A percentile compares a stretch with the other conserved stretches of the same genome.
These are phyloP conservation scores for Gordius sp. DNA, from an alignment of 2,888 invertebrate genomes.

Conservation along the genomic window DNA sequence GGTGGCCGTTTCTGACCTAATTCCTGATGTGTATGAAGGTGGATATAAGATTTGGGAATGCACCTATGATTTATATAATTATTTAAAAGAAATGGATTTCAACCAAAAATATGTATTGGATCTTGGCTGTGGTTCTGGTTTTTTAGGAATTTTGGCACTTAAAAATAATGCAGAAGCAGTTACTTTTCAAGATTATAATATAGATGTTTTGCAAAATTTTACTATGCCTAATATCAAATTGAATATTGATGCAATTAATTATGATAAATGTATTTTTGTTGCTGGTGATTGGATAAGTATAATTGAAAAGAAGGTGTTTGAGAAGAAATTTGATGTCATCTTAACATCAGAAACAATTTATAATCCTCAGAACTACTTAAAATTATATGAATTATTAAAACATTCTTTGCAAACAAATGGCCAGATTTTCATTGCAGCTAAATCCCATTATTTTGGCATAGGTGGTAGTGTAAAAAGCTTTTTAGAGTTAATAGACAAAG, in stretches of 20 bases:
- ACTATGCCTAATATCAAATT: conserved; percentile 53
- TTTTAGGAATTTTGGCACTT: conserved; percentile 53
- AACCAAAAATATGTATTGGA: conserved; percentile 24
- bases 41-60: conserved; percentile 90
- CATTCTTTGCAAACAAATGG: conserved; percentile 39
- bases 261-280: conserved; percentile 31
- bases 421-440: conserved; percentile 48
- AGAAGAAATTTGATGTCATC: conserved; percentile 49
- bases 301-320: conserved; percentile 8
- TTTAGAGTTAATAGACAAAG: conserved; percentile 37
- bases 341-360: conserved; percentile 69
- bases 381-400: conserved; percentile 44
- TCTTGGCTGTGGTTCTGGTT: conserved; percentile 67
- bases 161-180: conserved; percentile 39
- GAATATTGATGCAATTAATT: conserved; percentile 31
- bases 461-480: conserved; percentile 60
- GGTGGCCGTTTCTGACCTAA: too few species aligned
- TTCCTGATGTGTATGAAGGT: conserved; percentile 35
- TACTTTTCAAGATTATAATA: conserved; percentile 80
- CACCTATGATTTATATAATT: conserved; percentile 48
- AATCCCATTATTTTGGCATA: conserved; percentile 74
- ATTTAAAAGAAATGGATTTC: conserved; percentile 30
- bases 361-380: conserved; percentile 48
- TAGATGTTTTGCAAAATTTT: conserved; percentile 48
- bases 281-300: conserved; percentile 46